These are phyloP conservation scores for Rhineura floridana DNA, from an alignment of 2,113 vertebrate species.

Conservation along the genomic window DNA sequence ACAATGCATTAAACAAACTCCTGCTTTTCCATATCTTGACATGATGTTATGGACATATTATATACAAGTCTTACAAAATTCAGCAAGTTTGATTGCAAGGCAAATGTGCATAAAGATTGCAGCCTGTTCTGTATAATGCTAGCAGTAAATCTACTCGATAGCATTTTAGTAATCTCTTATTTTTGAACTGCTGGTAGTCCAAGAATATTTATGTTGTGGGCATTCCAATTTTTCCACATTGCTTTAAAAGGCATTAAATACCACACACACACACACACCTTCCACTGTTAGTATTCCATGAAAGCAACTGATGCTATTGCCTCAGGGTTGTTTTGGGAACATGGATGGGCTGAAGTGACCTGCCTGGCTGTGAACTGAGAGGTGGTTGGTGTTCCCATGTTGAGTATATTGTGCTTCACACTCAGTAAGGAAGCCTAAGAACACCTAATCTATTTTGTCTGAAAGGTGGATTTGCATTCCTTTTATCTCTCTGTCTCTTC, in stretches of 20 bases:
- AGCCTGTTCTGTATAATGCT: background rate
- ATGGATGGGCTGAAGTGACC: conserved; percentile 16
- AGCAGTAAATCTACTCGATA: background rate
- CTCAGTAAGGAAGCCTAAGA: conserved; percentile 31
- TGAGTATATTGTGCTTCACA: conserved; percentile 52
- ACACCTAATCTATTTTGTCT: conserved; percentile 57
- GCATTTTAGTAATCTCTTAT: background rate
- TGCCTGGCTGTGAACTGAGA: conserved; percentile 52
- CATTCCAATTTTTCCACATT: background rate
- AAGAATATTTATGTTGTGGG: background rate
- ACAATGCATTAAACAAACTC: background rate
- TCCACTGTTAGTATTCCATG: background rate
- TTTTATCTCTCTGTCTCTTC: conserved; percentile 63
- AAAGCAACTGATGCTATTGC: conserved; percentile 28
- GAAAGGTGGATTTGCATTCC: conserved; percentile 68
- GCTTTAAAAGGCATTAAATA: background rate
- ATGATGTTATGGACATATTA: background rate
- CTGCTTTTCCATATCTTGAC: background rate
- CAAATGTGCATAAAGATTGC: background rate
- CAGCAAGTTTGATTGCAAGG: background rate
- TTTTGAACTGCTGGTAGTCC: background rate
- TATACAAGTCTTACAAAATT: background rate
- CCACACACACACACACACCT: conserved; percentile 1
- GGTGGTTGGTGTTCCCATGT: conserved; percentile 45
- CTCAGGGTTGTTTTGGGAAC: conserved; percentile 42